phyloP scores from a whole-genome alignment of 2,113 vertebrate species.

The Amazona vittata region DNA sequence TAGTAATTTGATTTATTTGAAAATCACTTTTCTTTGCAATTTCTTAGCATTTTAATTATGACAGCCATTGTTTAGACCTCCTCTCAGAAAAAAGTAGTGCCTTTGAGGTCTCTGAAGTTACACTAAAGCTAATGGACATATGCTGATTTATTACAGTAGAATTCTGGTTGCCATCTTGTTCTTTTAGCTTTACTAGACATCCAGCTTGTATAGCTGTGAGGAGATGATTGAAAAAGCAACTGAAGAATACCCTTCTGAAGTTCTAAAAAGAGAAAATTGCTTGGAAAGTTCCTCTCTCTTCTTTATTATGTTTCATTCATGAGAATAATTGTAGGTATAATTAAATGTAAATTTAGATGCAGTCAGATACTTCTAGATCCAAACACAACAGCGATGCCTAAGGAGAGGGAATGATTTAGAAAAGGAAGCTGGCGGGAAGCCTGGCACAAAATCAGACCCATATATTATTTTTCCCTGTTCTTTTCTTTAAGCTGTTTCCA shows the following conservation, averaged over 20 bases:
- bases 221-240: neutral
- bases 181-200: neutral
- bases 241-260: neutral
- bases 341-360: constrained; percentile 42
- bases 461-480: neutral
- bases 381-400: neutral
- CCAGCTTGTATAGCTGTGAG: neutral
- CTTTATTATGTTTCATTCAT: constrained; percentile 28
- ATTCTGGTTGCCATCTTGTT: neutral
- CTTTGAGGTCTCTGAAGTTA: neutral
- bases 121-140: neutral
- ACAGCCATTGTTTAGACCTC: neutral
- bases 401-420: constrained; percentile 18
- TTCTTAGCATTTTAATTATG: neutral
- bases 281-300: neutral
- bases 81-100: neutral
- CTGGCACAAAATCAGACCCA: neutral
- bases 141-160: neutral
- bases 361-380: neutral
- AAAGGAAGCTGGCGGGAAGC: neutral
- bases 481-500: constrained; percentile 24
- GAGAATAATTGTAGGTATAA: constrained; percentile 7
- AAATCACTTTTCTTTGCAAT: neutral
- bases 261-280: constrained; percentile 8
- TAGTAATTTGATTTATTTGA: neutral